Base-by-base conservation (phyloP, 2,797 vertebrate genomes). In the Bovichtus variegatus region DNA sequence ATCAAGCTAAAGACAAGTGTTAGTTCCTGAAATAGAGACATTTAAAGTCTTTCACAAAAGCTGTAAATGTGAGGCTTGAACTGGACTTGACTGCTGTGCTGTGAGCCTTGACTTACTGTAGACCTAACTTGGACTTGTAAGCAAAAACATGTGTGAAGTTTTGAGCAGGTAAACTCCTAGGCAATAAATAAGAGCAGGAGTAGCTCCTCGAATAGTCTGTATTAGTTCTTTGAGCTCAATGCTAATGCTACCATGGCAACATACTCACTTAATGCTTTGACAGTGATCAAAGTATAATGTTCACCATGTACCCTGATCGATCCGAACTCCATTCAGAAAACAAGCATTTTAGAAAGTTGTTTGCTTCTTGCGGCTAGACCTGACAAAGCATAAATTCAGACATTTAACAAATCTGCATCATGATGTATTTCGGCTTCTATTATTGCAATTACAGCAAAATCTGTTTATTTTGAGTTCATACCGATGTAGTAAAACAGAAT, bases 21-120 rank as follows among this genome's bases (percentile, higher is more conserved):
- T 31, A 63, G 10, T 85, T 87, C 62, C 76, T 76, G 16, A 68
- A 75, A 82, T 50, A 1, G 13, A 18, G 27, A 70, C 23, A 43
- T 62, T 51, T 73, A 12, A 19, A 34, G 36, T 11, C 8, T 75
- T 75, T 70, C 13, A 31, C 62, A 71, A 70, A 40, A 76, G 44
- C 0, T 69, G 21, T 46, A 41, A 3, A 61, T 34, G 4, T 63
- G 5, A 41, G 5, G 13, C 23, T 53, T 40, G 7, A 49, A 38
- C 4, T 54, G 18, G 13, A 59, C 38, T 66, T 34, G 5, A 71
- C 34, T 2, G 9, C 15, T 16, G 34, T 41, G 23, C 18, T 59
- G 13, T 50, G 13, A 27, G 21, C 51, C 18, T 6, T 51, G 44
- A 36, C 16, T 44, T 34, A 41, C 43, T 18, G n/a, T n/a, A 34